Evolutionary conservation across 1,140 invertebrate genomes (phyloP).

Genomic region (Hydropsyche tenuis): DNA sequence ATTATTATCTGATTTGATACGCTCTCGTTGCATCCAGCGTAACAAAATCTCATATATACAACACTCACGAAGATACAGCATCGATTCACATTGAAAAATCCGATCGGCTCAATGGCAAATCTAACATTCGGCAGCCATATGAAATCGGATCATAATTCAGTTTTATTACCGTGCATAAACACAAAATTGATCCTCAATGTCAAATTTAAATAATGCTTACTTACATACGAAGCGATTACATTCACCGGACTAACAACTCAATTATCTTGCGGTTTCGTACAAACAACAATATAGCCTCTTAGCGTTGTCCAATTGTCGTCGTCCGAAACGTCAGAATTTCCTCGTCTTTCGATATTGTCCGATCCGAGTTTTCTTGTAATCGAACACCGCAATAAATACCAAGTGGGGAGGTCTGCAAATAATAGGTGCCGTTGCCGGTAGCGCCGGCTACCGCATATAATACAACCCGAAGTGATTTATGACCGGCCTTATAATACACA

Average conservation of each 20-base stretch:
- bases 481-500: background rate
- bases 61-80: background rate
- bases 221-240: no score
- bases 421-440: conserved; percentile 29
- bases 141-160: background rate
- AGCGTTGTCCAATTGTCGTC: background rate
- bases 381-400: conserved; percentile 30
- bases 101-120: background rate
- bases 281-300: background rate
- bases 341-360: background rate
- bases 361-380: conserved; percentile 14
- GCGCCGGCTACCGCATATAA: conserved; percentile 29
- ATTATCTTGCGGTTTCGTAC: no score
- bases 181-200: background rate
- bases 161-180: background rate
- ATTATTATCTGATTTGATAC: background rate
- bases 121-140: no score
- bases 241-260: no score
- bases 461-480: conserved; percentile 18
- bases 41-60: background rate
- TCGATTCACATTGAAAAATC: background rate
- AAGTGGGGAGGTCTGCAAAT: conserved; percentile 27
- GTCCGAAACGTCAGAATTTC: background rate
- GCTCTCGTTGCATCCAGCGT: background rate
- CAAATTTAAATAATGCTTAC: no score